Evolutionary conservation across 2,888 invertebrate species (phyloP), one percentile per base, ranked within the genome.

Genomic region (Phasia obesa): DNA sequence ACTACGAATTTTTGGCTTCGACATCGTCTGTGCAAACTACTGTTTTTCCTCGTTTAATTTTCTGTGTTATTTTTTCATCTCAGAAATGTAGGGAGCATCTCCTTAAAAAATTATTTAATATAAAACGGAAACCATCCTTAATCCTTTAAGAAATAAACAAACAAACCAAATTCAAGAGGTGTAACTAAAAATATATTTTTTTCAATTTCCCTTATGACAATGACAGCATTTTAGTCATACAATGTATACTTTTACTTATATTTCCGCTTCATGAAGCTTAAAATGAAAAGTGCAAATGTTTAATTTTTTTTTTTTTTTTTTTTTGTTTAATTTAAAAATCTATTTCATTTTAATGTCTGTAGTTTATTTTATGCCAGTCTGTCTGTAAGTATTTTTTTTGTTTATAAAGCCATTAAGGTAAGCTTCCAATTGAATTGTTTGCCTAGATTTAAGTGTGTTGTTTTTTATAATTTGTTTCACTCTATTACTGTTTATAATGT

Each of bases 341-440:
- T 49, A 64, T 75, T 70, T 64, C 27, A 55, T 55, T 80, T 70
- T 64, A 62, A 81, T 70, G 76, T 65, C 51, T 53, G 25, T 59
- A 75, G 70, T 81, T 70, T 70, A 70, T 67, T 79, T 67, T 4
- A 21, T 62, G 25, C 13, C 67, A 62, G 60, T 27, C 53, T 35
- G 53, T 62, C 44, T 47, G 19, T 44, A 19, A 47, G 42, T 35
- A 35, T 35, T 11, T 35, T 35, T 53, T 76, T 44, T 74, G 42
- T 60, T 51, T 59, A 17, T 19, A 31, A 51, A 60, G 64, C 49
- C 31, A 74, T 80, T 80, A 67, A 79, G 79, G 79, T 79, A 79
- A 64, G 62, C 67, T 55, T 62, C 67, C 67, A 62, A 67, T 80
- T 74, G 73, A 80, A 74, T 67, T 74, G 79, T 74, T 76, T 81